phyloP scores from a whole-genome alignment of 1,140 invertebrate genomes.

The Agrypnia vestita region DNA sequence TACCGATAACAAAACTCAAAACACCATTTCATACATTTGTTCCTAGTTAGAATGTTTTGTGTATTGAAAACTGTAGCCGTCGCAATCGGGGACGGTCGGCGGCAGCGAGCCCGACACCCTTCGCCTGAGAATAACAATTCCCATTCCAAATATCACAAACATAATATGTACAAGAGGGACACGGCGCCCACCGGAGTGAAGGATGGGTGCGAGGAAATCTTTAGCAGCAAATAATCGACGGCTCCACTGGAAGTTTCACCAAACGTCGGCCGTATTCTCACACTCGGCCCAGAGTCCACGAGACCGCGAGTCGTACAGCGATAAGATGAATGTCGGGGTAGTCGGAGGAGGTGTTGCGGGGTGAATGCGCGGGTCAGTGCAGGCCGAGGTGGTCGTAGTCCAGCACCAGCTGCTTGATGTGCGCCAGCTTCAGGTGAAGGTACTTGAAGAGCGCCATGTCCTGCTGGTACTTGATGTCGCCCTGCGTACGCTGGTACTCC shows the following conservation, averaged over 20 bases:
- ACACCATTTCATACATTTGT: too few relatives aligned
- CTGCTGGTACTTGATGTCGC: constrained; percentile 80
- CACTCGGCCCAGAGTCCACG: too few relatives aligned
- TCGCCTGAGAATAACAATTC: too few relatives aligned
- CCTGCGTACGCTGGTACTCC: constrained; percentile 87
- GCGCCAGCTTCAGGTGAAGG: constrained; percentile 90
- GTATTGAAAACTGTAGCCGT: too few relatives aligned
- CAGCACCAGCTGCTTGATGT: constrained; percentile 89
- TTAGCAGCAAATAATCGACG: too few relatives aligned
- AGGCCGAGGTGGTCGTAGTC: constrained; percentile 80
- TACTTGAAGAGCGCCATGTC: constrained; percentile 86
- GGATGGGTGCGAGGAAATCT: too few relatives aligned
- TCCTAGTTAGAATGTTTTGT: too few relatives aligned
- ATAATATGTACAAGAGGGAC: not conserved
- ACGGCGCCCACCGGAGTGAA: not conserved
- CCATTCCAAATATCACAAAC: not conserved
- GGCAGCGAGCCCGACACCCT: too few relatives aligned
- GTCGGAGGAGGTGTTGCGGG: constrained; percentile 26
- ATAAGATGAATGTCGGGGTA: not conserved
- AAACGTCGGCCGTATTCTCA: too few relatives aligned
- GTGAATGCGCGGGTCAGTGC: constrained; percentile 47
- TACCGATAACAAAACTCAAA: too few relatives aligned
- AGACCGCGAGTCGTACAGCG: not conserved
- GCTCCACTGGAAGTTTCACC: too few relatives aligned
- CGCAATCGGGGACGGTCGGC: too few relatives aligned